Conservation (phyloP, 2,888 invertebrate genomes). For the Cheilosia grossa region DNA sequence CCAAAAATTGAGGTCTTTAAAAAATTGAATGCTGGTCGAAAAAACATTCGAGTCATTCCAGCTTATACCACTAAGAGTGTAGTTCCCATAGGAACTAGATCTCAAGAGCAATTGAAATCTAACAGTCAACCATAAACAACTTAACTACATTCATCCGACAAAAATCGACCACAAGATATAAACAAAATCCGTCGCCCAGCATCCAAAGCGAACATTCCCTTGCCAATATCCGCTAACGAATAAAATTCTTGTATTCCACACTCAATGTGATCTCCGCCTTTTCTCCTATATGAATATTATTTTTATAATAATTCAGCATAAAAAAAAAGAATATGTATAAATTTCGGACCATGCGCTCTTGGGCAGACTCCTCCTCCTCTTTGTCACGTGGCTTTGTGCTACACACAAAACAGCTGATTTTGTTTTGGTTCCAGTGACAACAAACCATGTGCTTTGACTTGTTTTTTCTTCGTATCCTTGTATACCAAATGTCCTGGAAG, state of each 20-base stretch:
- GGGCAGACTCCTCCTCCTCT: conserved; percentile 65
- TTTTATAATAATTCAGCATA: conserved; percentile 70
- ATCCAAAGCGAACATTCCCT: conserved; percentile 12
- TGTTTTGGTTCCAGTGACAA: conserved; percentile 72
- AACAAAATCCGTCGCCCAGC: neutral
- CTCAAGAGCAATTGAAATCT: no score
- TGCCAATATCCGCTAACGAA: conserved; percentile 50
- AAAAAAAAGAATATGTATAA: conserved; percentile 39
- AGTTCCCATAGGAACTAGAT: no score
- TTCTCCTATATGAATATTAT: conserved; percentile 64
- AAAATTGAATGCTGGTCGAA: no score
- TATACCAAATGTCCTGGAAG: conserved; percentile 54
- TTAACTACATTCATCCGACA: no score
- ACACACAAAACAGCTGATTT: conserved; percentile 71
- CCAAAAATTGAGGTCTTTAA: no score
- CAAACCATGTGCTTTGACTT: conserved; percentile 59
- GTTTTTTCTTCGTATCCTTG: neutral
- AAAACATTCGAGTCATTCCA: no score
- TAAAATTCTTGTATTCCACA: conserved; percentile 62
- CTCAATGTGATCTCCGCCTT: conserved; percentile 64
- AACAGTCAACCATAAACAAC: no score
- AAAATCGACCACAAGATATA: no score
- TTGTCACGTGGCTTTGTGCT: conserved; percentile 63
- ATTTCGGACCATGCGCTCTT: conserved; percentile 51
- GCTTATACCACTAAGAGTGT: no score